These are phyloP conservation scores for Thymelicus acteon DNA, from an alignment of 2,888 invertebrate species.

Conservation along the genomic window DNA sequence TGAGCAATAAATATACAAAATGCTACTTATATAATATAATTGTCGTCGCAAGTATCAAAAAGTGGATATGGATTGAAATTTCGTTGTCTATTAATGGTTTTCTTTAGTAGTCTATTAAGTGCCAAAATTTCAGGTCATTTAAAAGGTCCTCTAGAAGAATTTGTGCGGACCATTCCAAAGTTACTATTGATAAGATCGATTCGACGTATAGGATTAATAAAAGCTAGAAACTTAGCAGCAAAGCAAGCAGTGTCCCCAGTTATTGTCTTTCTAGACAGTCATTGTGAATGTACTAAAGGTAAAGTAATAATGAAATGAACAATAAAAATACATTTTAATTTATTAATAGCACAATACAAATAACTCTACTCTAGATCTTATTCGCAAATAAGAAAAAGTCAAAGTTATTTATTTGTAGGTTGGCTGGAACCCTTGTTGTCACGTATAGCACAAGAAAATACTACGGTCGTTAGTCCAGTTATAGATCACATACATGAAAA, in stretches of 20 bases:
- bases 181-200: slow-evolving; percentile 93
- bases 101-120: not conserved
- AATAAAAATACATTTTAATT: no score
- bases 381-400: no score
- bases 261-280: slow-evolving; percentile 97
- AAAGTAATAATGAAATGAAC: slow-evolving; percentile 22
- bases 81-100: no score
- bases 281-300: slow-evolving; percentile 97
- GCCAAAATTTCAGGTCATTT: slow-evolving; percentile 89
- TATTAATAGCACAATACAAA: no score
- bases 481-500: slow-evolving; percentile 96
- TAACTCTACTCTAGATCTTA: no score
- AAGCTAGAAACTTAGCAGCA: slow-evolving; percentile 94
- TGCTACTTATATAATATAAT: no score
- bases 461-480: slow-evolving; percentile 95
- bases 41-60: no score
- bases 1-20: not conserved
- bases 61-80: no score
- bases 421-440: slow-evolving; percentile 96
- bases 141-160: slow-evolving; percentile 92
- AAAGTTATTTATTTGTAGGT: slow-evolving; percentile 73
- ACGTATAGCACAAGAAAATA: slow-evolving; percentile 89
- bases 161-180: slow-evolving; percentile 92
- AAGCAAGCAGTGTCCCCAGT: slow-evolving; percentile 90
- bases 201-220: slow-evolving; percentile 96